phyloP scores from a whole-genome alignment of 2,113 vertebrate genomes.

The Ovibos moschatus region DNA sequence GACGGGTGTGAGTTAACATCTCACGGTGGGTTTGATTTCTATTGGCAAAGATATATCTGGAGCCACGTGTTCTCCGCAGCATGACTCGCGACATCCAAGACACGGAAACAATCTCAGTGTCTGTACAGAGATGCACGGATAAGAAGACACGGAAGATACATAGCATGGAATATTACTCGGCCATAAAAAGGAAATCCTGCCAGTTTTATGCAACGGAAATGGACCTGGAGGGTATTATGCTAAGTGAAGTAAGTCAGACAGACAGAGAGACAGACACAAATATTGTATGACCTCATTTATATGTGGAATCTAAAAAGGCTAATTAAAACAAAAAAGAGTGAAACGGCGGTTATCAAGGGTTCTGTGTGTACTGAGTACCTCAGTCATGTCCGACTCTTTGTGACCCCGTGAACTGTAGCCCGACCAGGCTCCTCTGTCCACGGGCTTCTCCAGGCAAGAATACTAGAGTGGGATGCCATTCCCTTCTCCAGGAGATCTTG shows the following conservation, averaged over 20 bases:
- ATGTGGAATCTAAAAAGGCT: rapidly evolving
- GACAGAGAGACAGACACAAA: neutral
- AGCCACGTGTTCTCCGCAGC: rapidly evolving
- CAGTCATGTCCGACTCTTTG: rapidly evolving
- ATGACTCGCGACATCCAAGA: rapidly evolving
- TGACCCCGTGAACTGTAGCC: rapidly evolving
- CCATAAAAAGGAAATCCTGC: neutral
- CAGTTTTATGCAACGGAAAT: rapidly evolving
- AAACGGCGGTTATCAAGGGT: neutral
- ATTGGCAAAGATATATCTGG: neutral
- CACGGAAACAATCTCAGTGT: rapidly evolving
- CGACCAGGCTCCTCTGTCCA: neutral
- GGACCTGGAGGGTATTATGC: neutral
- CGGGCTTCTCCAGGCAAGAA: neutral
- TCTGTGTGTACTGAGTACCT: rapidly evolving
- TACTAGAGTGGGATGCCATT: neutral
- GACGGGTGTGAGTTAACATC: rapidly evolving
- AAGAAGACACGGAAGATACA: rapidly evolving
- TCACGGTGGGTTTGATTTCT: neutral
- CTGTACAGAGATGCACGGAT: rapidly evolving
- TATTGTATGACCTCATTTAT: too few species aligned
- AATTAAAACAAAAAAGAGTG: neutral
- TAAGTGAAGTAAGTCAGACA: too few species aligned
- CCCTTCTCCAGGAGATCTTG: neutral
- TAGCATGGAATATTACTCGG: neutral